Evolutionary conservation across 2,888 invertebrate species (phyloP).

Genomic region (Rhagophthalmus giganteus): DNA sequence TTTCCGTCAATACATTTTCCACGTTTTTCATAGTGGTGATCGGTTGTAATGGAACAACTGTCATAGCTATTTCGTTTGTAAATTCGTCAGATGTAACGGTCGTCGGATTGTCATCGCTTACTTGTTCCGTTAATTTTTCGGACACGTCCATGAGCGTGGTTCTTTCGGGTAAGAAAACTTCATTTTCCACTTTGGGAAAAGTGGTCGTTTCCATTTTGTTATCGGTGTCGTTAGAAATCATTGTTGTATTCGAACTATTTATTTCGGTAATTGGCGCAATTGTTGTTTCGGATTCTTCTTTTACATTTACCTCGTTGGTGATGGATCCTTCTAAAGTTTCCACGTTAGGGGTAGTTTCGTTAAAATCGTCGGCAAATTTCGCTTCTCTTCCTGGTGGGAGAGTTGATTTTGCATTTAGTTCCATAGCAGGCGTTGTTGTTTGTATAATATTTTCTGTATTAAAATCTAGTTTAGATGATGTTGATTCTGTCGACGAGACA

Average conservation of each 20-base stretch:
- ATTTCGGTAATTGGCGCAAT: background rate
- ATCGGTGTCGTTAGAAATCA: background rate
- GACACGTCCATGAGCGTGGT: conserved; percentile 13
- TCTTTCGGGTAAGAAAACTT: conserved; percentile 12
- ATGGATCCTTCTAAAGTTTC: background rate
- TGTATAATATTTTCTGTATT: background rate
- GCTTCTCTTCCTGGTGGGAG: background rate
- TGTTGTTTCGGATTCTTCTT: background rate
- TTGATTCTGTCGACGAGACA: background rate
- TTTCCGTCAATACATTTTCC: background rate
- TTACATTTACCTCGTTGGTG: background rate
- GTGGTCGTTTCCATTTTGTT: background rate
- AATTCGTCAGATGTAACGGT: background rate
- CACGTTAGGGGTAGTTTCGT: too few species aligned
- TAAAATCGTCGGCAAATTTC: background rate
- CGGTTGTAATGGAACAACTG: too few species aligned
- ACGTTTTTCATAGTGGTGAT: background rate
- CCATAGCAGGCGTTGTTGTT: too few species aligned
- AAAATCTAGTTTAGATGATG: background rate
- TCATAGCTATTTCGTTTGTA: background rate
- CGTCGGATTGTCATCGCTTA: background rate
- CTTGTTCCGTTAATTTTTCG: background rate
- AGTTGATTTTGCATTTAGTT: background rate
- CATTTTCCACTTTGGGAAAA: background rate
- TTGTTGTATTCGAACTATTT: background rate